Percentiles rank a stretch among this genome's conserved stretches.
Evolutionary conservation across 1,140 invertebrate species (phyloP).

Genomic region (Lethocerus indicus): DNA sequence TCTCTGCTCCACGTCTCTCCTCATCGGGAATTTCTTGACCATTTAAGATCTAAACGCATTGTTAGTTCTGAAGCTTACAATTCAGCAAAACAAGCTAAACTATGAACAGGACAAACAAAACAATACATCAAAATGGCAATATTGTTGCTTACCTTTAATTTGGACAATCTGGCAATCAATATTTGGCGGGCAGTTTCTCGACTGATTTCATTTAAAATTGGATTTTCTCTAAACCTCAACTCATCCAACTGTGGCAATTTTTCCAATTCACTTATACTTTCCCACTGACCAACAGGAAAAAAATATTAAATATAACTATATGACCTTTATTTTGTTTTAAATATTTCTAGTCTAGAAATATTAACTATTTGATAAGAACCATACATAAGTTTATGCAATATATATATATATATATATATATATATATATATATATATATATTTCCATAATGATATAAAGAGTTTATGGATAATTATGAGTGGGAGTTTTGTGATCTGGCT

Average conservation of each 20-base stretch:
- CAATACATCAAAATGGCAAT: background rate
- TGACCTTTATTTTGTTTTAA: too few relatives aligned
- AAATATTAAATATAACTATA: background rate
- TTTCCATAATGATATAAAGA: too few relatives aligned
- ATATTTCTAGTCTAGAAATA: too few relatives aligned
- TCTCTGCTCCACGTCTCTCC: constrained; percentile 65
- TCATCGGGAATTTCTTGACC: constrained; percentile 41
- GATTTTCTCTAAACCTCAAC: constrained; percentile 54
- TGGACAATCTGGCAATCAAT: constrained; percentile 52
- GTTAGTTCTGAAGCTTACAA: constrained; percentile 5
- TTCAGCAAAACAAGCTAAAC: background rate
- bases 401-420: too few relatives aligned
- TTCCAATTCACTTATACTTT: constrained; percentile 54
- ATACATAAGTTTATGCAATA: too few relatives aligned
- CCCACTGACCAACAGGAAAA: constrained; percentile 14
- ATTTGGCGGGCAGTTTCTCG: constrained; percentile 53
- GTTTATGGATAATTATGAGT: too few relatives aligned
- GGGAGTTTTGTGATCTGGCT: too few relatives aligned
- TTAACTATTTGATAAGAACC: too few relatives aligned
- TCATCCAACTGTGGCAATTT: constrained; percentile 53
- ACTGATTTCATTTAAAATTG: constrained; percentile 36
- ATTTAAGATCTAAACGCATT: constrained; percentile 40
- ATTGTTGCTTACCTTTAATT: constrained; percentile 29
- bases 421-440: too few relatives aligned
- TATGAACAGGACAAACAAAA: background rate